phyloP scores from a whole-genome alignment of 2,113 vertebrate genomes.

The Propithecus coquereli region DNA sequence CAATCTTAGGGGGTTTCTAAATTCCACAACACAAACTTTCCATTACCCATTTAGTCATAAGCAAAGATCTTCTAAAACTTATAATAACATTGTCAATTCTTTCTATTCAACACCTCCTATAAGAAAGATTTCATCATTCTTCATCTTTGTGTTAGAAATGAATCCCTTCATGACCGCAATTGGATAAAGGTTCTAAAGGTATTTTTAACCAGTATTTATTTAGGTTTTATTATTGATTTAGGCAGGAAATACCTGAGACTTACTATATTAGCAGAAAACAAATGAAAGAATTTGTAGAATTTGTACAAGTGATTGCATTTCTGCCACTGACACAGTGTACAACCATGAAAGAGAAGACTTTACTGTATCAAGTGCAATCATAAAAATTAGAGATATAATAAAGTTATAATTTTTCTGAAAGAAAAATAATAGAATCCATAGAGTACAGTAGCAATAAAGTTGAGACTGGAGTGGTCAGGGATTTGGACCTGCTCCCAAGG shows the following conservation, averaged over 20 bases:
- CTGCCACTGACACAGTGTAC: background rate
- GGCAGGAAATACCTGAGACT: conserved; percentile 58
- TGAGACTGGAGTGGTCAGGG: background rate
- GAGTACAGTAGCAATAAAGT: background rate
- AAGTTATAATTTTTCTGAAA: conserved; percentile 9
- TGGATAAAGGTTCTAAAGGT: background rate
- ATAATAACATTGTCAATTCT: conserved; percentile 39
- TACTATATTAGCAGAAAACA: conserved; percentile 30
- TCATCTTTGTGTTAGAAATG: conserved; percentile 24
- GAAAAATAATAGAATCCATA: background rate
- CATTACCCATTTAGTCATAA: conserved; percentile 28
- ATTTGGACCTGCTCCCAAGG: background rate
- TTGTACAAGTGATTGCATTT: background rate
- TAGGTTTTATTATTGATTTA: conserved; percentile 58
- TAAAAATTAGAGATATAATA: background rate
- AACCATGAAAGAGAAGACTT: background rate
- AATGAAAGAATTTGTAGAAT: conserved; percentile 58
- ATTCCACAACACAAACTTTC: background rate
- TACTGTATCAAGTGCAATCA: background rate
- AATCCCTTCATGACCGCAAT: conserved; percentile 37
- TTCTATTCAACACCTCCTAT: conserved; percentile 34
- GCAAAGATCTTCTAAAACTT: conserved; percentile 37
- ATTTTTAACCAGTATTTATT: conserved; percentile 47
- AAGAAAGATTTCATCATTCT: conserved; percentile 27
- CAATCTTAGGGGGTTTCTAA: background rate